These are phyloP conservation scores for Tachina grossa DNA, from an alignment of 2,888 invertebrate genomes.

Conservation along the genomic window DNA sequence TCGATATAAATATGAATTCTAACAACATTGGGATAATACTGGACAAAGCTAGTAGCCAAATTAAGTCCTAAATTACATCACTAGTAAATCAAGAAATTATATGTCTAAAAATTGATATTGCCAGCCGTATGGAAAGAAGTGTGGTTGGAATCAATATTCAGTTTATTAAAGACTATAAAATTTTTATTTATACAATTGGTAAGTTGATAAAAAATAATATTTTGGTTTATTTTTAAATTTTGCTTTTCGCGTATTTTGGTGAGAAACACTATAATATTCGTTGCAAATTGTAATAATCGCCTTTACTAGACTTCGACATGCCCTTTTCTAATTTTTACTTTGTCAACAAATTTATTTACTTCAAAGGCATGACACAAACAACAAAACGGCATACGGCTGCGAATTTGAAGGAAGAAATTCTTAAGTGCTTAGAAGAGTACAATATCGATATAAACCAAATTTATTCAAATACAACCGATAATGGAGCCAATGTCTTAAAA, in stretches of 20 bases:
- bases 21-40: conserved; percentile 24
- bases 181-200: no score
- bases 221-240: no score
- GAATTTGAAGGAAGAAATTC: conserved; percentile 62
- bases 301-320: no score
- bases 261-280: no score
- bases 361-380: conserved; percentile 51
- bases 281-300: no score
- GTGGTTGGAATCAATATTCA: no score
- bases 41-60: conserved; percentile 1
- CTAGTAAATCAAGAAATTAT: conserved; percentile 40
- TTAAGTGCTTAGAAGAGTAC: conserved; percentile 62
- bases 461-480: conserved; percentile 66
- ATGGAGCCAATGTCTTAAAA: conserved; percentile 65
- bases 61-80: conserved; percentile 21
- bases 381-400: conserved; percentile 47
- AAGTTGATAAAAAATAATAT: no score
- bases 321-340: no score
- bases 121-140: not conserved
- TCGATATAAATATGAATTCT: conserved; percentile 54
- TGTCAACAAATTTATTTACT: not conserved
- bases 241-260: no score
- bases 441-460: conserved; percentile 59
- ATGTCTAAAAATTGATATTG: not conserved
- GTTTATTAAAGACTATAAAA: no score